Base-by-base conservation (phyloP, 92 coral and sea anemone genomes). In the Epizoanthus illoricatus region DNA sequence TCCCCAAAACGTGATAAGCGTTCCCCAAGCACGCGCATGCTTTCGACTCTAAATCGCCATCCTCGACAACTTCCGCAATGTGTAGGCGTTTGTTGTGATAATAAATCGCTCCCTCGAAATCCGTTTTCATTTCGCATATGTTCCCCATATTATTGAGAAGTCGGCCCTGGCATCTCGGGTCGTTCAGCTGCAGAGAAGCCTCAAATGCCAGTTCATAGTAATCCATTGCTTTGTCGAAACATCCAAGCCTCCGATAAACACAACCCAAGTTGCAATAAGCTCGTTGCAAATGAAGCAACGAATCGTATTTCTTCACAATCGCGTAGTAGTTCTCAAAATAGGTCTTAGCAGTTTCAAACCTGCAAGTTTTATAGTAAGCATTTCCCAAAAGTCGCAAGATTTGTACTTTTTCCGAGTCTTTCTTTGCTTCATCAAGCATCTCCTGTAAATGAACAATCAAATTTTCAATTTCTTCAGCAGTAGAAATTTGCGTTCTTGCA, bases 251-350 rank as follows among this genome's bases (percentile, higher is more conserved):
- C 21, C 92, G 88, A 60, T 84, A 80, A 20, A 90, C 94, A 60
- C 97, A 92, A 40, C 97, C 97, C 52, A 92, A 90, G 72, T 92
- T 88, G 73, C 94, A 92, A 72, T 92, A 87, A 5, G 97, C 97
- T 60, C 94, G 70, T 79, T 92, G 97, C 71, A 92, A 69, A 71
- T 70, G 85, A 13, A 72, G 52, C 13, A 74, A 45, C 5, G 94
- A 88, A 17, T 76, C 84, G 5, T 61, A 43, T 58, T 85, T 82
- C 78, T 79, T 85, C 28, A 90, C 79, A 9, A 74, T 28, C 42
- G 88, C 85, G 33, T 88, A 81, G 74, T 92, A 85, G 75, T 88
- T 87, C 69, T 90, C 90, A 74, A 86, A 92, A 64, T 88, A 88
- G 33, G 84, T 74, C 21, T 73, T 86, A 2, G 97, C 89, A 80